phyloP scores from a whole-genome alignment of 2,797 vertebrate species.

The Sebastes hubbsi region DNA sequence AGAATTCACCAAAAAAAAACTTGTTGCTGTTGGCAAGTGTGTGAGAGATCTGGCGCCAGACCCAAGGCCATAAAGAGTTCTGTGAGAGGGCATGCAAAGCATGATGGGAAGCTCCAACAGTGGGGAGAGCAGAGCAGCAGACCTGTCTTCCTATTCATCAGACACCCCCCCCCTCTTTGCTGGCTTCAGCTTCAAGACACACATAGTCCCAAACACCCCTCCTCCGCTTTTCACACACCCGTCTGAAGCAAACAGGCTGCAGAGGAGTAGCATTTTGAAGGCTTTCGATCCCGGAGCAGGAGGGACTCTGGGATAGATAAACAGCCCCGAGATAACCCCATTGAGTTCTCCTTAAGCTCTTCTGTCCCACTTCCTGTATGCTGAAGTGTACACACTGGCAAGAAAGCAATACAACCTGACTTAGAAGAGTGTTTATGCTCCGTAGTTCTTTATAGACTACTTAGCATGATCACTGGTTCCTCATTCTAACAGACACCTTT shows the following conservation, averaged over 20 bases:
- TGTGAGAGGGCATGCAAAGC: constrained; percentile 69
- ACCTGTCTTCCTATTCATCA: constrained; percentile 68
- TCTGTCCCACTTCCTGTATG: constrained; percentile 45
- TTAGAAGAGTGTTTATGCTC: constrained; percentile 22
- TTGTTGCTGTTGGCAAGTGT: constrained; percentile 74
- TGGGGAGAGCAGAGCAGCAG: constrained; percentile 48
- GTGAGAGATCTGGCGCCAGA: constrained; percentile 65
- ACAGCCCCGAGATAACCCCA: constrained; percentile 62
- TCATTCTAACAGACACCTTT: constrained; percentile 32
- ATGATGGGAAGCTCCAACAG: constrained; percentile 73
- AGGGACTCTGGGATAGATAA: constrained; percentile 65
- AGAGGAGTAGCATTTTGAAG: constrained; percentile 49
- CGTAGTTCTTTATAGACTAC: constrained; percentile 31
- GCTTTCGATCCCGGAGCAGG: constrained; percentile 34
- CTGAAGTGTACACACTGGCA: constrained; percentile 29
- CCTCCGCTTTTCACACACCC: constrained; percentile 77
- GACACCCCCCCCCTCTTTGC: constrained; percentile 5
- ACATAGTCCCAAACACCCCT: constrained; percentile 68
- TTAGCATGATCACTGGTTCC: constrained; percentile 30
- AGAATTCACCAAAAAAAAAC: constrained; percentile 46
- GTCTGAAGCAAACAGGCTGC: constrained; percentile 65
- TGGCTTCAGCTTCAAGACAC: constrained; percentile 39
- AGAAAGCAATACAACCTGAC: constrained; percentile 29
- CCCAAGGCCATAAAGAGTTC: constrained; percentile 73
- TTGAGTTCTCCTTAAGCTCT: constrained; percentile 37